Conservation (phyloP, 2,113 vertebrate species). For the Trochalopteron elliotii region DNA sequence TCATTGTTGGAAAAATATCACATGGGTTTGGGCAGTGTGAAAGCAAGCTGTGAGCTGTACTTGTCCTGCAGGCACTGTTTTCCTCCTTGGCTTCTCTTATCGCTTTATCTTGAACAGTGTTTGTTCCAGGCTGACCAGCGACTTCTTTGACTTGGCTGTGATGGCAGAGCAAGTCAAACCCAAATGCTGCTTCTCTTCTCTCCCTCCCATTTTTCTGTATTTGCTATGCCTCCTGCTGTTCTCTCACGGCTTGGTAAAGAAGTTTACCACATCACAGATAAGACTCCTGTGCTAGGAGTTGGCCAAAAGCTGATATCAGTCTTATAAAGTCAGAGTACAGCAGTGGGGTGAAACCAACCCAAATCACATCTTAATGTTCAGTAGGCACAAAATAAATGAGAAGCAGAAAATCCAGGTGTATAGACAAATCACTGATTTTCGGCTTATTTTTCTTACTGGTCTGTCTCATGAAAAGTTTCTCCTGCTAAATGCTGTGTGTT, state of each 20-base stretch:
- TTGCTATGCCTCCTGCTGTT: background rate
- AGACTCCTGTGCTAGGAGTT: background rate
- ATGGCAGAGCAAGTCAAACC: background rate
- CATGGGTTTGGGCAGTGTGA: background rate
- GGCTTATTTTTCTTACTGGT: background rate
- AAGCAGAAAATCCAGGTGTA: background rate
- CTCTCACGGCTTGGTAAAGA: background rate
- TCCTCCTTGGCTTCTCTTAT: background rate
- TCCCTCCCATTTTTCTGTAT: background rate
- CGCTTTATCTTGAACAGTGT: background rate
- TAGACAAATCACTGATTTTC: background rate
- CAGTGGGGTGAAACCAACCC: background rate
- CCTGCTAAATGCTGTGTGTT: background rate
- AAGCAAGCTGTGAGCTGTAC: background rate
- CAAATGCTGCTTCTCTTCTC: background rate
- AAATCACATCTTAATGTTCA: background rate
- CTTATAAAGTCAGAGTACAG: background rate
- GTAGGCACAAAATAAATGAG: background rate
- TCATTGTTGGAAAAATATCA: background rate
- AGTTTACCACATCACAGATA: background rate
- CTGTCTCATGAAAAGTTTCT: background rate
- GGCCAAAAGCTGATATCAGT: background rate
- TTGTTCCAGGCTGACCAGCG: background rate
- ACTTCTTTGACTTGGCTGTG: background rate
- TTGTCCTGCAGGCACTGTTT: background rate